Evolutionary conservation across 2,113 vertebrate species (phyloP), one percentile per base, ranked within the genome.

Genomic region (Pteruthius melanotis): DNA sequence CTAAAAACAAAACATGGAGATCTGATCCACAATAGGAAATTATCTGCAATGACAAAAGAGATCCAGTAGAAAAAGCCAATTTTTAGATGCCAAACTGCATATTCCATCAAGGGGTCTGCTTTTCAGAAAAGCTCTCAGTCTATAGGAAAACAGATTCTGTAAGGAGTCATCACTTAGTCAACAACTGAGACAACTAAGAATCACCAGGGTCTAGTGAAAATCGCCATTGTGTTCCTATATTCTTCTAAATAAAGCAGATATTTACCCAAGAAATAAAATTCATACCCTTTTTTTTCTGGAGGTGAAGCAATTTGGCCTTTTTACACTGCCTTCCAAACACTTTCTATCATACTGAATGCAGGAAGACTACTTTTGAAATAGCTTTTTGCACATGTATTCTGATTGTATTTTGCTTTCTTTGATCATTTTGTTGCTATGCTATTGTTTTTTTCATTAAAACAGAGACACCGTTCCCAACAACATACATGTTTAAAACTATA

Each of bases 361-460:
- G n/a, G 47, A 64, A 92, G 28, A 59, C 17, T 64, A 66, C 83
- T 93, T 88, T 63, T 66, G 71, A 92, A 93, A 90, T 47, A 70
- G 79, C 39, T 70, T 95, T 94, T 86, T 88, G 33, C 35, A 64
- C 63, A 47, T 8, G 28, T 59, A 28, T 19, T 69, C 26, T 84
- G 86, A 68, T 56, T 64, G 28, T 52, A 44, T 86, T 94, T 92
- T 86, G 47, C 66, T 86, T 94, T 86, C 75, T 93, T 92, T 93
- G 39, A 90, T 70, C 6, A 81, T 92, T 94, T 91, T 80, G 44
- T 57, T 83, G 39, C 49, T 66, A 56, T 42, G 35, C 22, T 92
- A 93, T 92, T 83, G 92, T 93, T 78, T 95, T 96, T 85, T 90
- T 52, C 52, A 53, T 83, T 90, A 88, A 86, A 91, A 71, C 11